Evolutionary conservation across 2,797 vertebrate species (phyloP), one percentile per base, ranked within the genome.

Genomic region (Fundulus diaphanus): DNA sequence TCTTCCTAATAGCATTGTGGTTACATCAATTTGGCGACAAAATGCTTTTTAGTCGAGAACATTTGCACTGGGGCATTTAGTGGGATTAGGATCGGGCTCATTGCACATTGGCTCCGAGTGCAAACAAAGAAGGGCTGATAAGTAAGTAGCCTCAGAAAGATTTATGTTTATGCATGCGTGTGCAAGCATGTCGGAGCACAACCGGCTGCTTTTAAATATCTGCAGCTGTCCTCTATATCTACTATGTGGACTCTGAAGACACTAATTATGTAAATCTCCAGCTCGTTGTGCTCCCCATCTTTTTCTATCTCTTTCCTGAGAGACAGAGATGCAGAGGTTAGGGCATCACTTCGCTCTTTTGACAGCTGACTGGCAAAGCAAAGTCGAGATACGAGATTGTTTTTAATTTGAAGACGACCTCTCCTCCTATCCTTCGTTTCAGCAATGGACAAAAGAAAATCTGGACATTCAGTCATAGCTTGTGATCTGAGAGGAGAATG

Each of bases 1-100:
- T 76, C 77, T 77, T 86, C 87, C 87, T 90, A 89, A 92, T 85
- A 82, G 87, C 87, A 48, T 72, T 88, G 85, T 13, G 82, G 87
- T 79, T 70, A 40, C 71, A 78, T 84, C 24, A 78, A 91, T 92
- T 90, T 76, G 78, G 77, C 83, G 56, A 78, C 76, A 87, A 92
- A 92, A 74, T 66, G 84, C 73, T 59, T 81, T 75, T 81, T 74
- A 70, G 84, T 77, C 59, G 70, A 82, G 84, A 86, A 77, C 79
- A 68, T 84, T 84, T 85, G 72, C 72, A 52, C 74, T 0, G 73
- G 72, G 77, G 79, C 74, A 65, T 81, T 80, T 22, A 40, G 37
- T 59, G 84, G 85, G 73, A 86, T 87, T 85, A 85, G 78, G 73
- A 75, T 73, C 4, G 24, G 82, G 70, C 84, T 89, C 85, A 74